Conservation (phyloP, 2,113 vertebrate species). For the Notothenia rossii region DNA sequence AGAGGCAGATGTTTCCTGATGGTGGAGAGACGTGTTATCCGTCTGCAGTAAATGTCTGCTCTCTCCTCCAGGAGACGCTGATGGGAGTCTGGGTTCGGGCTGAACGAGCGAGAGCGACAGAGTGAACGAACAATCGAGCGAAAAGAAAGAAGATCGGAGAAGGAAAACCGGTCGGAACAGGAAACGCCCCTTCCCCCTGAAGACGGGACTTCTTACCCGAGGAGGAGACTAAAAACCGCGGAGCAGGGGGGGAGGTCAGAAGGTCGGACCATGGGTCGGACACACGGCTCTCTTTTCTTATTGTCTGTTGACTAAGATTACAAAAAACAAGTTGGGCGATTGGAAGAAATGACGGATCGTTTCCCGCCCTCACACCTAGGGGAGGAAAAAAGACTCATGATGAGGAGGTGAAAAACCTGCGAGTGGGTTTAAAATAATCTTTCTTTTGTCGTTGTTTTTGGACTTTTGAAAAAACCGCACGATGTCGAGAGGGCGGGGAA, state of each 20-base stretch:
- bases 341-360: background rate
- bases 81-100: slow-evolving; percentile 68
- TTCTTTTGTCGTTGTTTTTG: slow-evolving; percentile 5
- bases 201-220: slow-evolving; percentile 40
- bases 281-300: slow-evolving; percentile 59
- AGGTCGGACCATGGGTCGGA: slow-evolving; percentile 6
- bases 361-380: slow-evolving; percentile 4
- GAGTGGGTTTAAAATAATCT: slow-evolving; percentile 19
- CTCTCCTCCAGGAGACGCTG: slow-evolving; percentile 85
- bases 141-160: slow-evolving; percentile 64
- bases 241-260: slow-evolving; percentile 58
- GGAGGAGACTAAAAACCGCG: slow-evolving; percentile 34
- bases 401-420: slow-evolving; percentile 38
- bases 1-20: background rate
- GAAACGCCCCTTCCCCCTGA: slow-evolving; percentile 55
- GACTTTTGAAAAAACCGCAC: slow-evolving; percentile 25
- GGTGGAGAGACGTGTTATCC: background rate
- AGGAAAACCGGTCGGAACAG: slow-evolving; percentile 53
- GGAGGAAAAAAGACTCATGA: slow-evolving; percentile 19
- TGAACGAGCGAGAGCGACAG: slow-evolving; percentile 57
- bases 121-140: slow-evolving; percentile 54
- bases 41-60: slow-evolving; percentile 70
- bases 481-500: background rate
- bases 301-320: slow-evolving; percentile 71
- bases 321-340: slow-evolving; percentile 19